Percentiles rank a stretch among this genome's conserved stretches.
phyloP scores from a whole-genome alignment of 2,888 invertebrate genomes.

The Carcina quercana region DNA sequence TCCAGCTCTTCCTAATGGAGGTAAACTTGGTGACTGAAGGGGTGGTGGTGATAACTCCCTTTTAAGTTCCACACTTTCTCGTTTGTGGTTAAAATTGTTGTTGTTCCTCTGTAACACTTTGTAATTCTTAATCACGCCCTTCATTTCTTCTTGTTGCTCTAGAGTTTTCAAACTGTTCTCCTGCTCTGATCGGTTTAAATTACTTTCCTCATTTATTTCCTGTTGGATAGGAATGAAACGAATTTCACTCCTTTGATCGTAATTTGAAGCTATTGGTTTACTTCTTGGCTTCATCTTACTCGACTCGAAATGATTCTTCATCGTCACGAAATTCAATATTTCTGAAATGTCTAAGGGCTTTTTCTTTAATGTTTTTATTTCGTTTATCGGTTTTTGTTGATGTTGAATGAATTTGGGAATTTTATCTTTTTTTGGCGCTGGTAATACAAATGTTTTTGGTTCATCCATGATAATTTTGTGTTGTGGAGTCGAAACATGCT shows the following conservation, averaged over 20 bases:
- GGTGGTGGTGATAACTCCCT: conserved; percentile 40
- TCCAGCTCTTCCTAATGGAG: conserved; percentile 60
- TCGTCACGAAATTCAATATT: conserved; percentile 47
- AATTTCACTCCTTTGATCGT: conserved; percentile 31
- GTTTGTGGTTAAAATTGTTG: conserved; percentile 29
- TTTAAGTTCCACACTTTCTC: conserved; percentile 29
- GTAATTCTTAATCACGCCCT: conserved; percentile 59
- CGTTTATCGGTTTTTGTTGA: conserved; percentile 36
- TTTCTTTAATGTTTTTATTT: conserved; percentile 33
- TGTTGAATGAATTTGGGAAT: conserved; percentile 34
- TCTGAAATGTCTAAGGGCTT: conserved; percentile 48
- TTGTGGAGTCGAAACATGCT: too few relatives aligned
- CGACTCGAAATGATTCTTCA: conserved; percentile 58
- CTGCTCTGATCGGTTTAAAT: conserved; percentile 19
- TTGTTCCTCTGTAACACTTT: conserved; percentile 58
- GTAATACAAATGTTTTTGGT: conserved; percentile 13
- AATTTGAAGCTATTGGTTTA: conserved; percentile 24
- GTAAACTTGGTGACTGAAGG: conserved; percentile 40
- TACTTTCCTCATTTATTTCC: conserved; percentile 21
- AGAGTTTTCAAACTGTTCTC: conserved; percentile 27
- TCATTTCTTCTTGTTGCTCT: conserved; percentile 44
- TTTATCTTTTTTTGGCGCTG: conserved; percentile 37
- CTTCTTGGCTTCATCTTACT: conserved; percentile 44
- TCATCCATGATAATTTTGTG: conserved; percentile 17
- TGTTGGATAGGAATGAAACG: conserved; percentile 29